Evolutionary conservation across 2,888 invertebrate genomes (phyloP), one percentile per base, ranked within the genome.

Genomic region (Acanthosepion lycidas): DNA sequence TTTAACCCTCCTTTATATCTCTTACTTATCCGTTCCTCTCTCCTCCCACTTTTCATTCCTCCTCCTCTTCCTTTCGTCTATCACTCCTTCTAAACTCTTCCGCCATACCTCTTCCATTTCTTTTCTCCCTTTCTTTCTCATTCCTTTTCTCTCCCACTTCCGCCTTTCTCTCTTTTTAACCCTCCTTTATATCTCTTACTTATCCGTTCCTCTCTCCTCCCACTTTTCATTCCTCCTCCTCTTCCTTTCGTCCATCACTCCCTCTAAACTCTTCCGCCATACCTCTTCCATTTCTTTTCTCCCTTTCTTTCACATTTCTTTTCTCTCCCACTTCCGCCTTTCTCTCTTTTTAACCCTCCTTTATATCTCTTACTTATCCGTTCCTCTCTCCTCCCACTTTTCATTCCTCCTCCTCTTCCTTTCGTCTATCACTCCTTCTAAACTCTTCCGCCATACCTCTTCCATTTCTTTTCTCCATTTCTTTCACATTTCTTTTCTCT

Each of bases 71-170:
- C 42, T 42, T 42, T 3, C 2, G 3, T 42, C 42, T 42, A 42
- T 42, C 42, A 42, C 42, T 42, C 42, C 2, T 42, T 42, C 42
- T 42, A 42, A 2, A 42, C 42, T 2, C 42, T 42, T 42, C 42
- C 1, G 1, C 3, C 2, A 42, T 9, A 0, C 2, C 6, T 28
- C 23, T 6, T 28, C 5, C 28, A 1, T 28, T 9, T 28, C 12
- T 28, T 6, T 28, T 64, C 28, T 28, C 9, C n/a, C 28, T 28
- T 78, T 28, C n/a, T 1, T 78, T 2, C n/a, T n/a, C n/a, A n/a
- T n/a, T n/a, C 3, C 6, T 78, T 28, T n/a, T 6, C n/a, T n/a
- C 6, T 78, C 18, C 28, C 6, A n/a, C 18, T n/a, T 28, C n/a
- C 26, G 5, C 23, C 0, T 9, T 26, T 64, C 28, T 64, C 20